Evolutionary conservation across 2,888 invertebrate species (phyloP).

Genomic region (Blera fallax): DNA sequence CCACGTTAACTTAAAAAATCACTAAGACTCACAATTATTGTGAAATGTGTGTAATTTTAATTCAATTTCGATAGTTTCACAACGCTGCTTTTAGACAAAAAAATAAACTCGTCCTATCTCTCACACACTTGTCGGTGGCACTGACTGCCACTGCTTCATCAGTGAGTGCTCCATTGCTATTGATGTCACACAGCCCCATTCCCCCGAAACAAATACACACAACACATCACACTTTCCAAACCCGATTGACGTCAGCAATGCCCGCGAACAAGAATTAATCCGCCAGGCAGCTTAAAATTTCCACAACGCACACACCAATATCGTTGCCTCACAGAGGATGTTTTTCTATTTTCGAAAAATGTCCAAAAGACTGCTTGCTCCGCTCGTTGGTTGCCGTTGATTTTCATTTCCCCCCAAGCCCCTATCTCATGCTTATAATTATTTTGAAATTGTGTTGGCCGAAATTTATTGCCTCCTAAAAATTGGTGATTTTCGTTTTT

Average conservation of each 20-base stretch:
- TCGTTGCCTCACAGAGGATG: slow-evolving; percentile 26
- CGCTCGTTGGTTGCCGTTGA: slow-evolving; percentile 32
- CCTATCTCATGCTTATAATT: slow-evolving; percentile 9
- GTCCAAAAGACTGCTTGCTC: slow-evolving; percentile 60
- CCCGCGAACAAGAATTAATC: slow-evolving; percentile 78
- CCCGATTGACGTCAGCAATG: slow-evolving; percentile 81
- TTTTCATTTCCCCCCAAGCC: neutral
- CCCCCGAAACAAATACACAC: slow-evolving; percentile 37
- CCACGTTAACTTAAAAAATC: too few relatives aligned
- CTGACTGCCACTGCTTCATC: slow-evolving; percentile 16
- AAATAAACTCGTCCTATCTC: neutral
- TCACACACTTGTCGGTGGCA: slow-evolving; percentile 29
- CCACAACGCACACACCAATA: slow-evolving; percentile 54
- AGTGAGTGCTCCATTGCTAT: slow-evolving; percentile 15
- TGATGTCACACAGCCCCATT: slow-evolving; percentile 16
- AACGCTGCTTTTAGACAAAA: neutral
- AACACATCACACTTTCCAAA: slow-evolving; percentile 38
- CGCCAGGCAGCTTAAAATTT: slow-evolving; percentile 51
- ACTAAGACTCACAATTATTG: too few relatives aligned
- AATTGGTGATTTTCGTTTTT: slow-evolving; percentile 42
- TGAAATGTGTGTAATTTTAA: neutral
- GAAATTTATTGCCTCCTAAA: slow-evolving; percentile 51
- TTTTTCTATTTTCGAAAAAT: slow-evolving; percentile 70
- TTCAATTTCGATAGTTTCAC: neutral
- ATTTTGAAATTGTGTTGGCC: slow-evolving; percentile 47